These are phyloP conservation scores for Boloria selene DNA, from an alignment of 2,888 invertebrate genomes.

Conservation along the genomic window DNA sequence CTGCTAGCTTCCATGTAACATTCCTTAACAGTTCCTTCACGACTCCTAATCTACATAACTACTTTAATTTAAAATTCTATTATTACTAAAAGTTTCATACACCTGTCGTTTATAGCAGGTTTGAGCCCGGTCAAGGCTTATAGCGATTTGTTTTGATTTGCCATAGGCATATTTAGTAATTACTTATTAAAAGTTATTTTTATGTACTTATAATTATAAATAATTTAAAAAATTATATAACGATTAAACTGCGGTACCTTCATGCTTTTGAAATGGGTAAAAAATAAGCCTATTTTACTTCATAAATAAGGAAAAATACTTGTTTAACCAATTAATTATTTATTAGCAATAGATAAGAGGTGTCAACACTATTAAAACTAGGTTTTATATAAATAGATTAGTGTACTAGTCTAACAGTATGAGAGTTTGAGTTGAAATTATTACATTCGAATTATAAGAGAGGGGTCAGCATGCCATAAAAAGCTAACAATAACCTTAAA, in stretches of 20 bases:
- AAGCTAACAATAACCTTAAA: conserved; percentile 10
- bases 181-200: too few relatives aligned
- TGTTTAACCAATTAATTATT: too few relatives aligned
- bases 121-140: conserved; percentile 5
- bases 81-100: conserved; percentile 18
- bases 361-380: conserved; percentile 1
- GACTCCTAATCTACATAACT: conserved; percentile 13
- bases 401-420: background rate
- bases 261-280: too few relatives aligned
- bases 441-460: too few relatives aligned
- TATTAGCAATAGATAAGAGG: background rate
- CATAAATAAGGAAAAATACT: too few relatives aligned
- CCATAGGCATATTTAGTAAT: too few relatives aligned
- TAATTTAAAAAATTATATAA: background rate
- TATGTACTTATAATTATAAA: too few relatives aligned
- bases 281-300: too few relatives aligned
- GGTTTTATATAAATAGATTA: too few relatives aligned
- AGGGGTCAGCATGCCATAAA: conserved; percentile 1
- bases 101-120: conserved; percentile 14
- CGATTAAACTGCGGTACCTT: too few relatives aligned
- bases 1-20: conserved; percentile 6
- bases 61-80: conserved; percentile 15
- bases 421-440: too few relatives aligned
- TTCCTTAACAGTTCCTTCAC: conserved; percentile 8
- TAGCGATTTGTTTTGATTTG: background rate